These are phyloP conservation scores for Steromphala cineraria DNA, from an alignment of 2,888 invertebrate species.

Conservation along the genomic window DNA sequence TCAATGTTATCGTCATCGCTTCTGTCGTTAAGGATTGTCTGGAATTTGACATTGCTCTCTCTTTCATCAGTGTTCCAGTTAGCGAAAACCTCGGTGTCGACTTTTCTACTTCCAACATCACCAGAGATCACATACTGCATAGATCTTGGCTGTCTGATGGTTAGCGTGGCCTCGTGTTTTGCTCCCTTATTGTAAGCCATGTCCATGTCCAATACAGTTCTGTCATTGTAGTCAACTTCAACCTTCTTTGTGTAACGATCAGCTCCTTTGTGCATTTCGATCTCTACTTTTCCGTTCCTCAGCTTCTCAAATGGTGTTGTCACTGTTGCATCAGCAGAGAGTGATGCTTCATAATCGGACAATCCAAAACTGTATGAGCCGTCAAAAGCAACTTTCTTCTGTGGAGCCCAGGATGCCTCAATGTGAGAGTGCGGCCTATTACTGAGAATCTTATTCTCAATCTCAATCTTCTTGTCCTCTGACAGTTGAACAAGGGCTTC, in stretches of 20 bases:
- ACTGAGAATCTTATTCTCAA: constrained; percentile 18
- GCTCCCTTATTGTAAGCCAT: constrained; percentile 20
- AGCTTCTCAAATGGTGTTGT: neutral
- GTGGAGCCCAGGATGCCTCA: neutral
- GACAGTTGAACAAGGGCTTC: neutral
- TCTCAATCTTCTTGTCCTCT: constrained; percentile 15
- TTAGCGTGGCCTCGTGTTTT: constrained; percentile 31
- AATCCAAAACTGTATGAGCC: neutral
- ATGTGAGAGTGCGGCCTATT: neutral
- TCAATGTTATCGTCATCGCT: constrained; percentile 39
- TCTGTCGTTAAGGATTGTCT: constrained; percentile 39
- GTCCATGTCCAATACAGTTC: constrained; percentile 32
- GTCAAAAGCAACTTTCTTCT: neutral
- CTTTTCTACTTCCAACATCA: constrained; percentile 42
- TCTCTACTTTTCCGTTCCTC: neutral
- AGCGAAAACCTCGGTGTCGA: constrained; percentile 47
- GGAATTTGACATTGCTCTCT: constrained; percentile 48
- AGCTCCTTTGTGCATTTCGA: neutral
- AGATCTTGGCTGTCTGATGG: constrained; percentile 50
- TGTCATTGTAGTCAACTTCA: constrained; percentile 31
- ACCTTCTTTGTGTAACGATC: constrained; percentile 10
- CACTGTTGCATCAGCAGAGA: neutral
- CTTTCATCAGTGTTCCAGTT: constrained; percentile 65
- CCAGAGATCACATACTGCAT: constrained; percentile 49
- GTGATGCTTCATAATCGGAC: neutral